Base-by-base conservation (phyloP, 2,113 vertebrate species). In the Scatophagus argus region DNA sequence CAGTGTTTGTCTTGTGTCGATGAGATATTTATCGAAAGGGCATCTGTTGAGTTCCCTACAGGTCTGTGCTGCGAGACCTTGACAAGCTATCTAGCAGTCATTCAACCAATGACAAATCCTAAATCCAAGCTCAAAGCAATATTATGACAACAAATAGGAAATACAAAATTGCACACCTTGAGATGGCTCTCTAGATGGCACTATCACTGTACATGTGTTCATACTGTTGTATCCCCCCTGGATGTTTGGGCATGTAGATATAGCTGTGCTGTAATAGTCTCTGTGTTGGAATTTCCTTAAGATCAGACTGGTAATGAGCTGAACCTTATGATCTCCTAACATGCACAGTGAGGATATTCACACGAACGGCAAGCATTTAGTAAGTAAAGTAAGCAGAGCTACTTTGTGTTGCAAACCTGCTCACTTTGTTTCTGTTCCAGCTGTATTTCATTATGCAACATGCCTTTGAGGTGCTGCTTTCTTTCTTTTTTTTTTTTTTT, bases 1-100 rank as follows among this genome's bases (percentile, higher is more conserved):
- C 90, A 69, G 74, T 83, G 86, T 91, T 87, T 87, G 79, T 74
- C 43, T 87, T 74, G 81, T 77, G 81, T 64, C 32, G 69, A 87
- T 81, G 61, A 79, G 81, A 92, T 92, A 41, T 62, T 71, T 47
- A 21, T 34, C 23, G 17, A 63, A 21, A 78, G 39, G 29, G 47
- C 25, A 19, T 43, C 41, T 43, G 17, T 10, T 63, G 21, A 58
- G 13, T 39, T 49, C 21, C 29, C 47, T 21, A 47, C 36, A 12
- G 3, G 25, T 73, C 36, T 59, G 62, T 78, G 79, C 16, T 43
- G 46, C 14, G 41, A 38, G 43, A 32, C 9, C 25, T 5, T 34
- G 17, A 58, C 29, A 46, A 68, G 43, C 38, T 38, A 23, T 55
- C 17, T 6, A 12, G 25, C 8, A 34, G 1, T 55, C 60, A 47